These are phyloP conservation scores for Cavia porcellus DNA, from an alignment of 2,113 vertebrate genomes.

Conservation along the genomic window DNA sequence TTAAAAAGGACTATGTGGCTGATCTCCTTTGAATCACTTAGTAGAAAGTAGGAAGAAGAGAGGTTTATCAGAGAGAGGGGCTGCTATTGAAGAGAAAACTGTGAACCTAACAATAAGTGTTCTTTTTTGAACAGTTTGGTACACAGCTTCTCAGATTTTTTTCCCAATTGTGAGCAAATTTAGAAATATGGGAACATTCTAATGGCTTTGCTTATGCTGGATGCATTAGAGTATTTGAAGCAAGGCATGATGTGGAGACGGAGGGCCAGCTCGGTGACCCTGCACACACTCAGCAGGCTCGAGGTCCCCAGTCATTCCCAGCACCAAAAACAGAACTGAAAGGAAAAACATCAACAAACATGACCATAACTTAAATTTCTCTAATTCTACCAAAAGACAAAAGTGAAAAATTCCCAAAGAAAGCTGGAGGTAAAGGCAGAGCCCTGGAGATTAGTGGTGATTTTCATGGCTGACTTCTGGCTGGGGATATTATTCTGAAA, in stretches of 20 bases:
- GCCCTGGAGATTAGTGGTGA: not conserved
- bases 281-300: too few relatives aligned
- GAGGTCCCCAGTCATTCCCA: not conserved
- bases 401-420: not conserved
- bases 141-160: not conserved
- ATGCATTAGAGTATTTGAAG: not conserved
- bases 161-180: not conserved
- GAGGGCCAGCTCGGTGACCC: not conserved
- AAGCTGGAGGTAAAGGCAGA: not conserved
- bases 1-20: not conserved
- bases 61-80: not conserved
- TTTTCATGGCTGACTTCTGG: not conserved
- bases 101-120: not conserved
- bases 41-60: not conserved
- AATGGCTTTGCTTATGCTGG: not conserved
- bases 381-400: slow-evolving; percentile 28
- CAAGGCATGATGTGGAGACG: not conserved
- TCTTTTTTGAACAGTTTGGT: not conserved
- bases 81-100: not conserved
- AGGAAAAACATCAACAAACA: too few relatives aligned
- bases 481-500: slow-evolving; percentile 8
- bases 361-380: not conserved
- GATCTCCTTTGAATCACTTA: not conserved
- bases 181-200: not conserved
- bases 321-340: not conserved